Evolutionary conservation across 1,140 invertebrate species (phyloP).

Genomic region (Halesus radiatus): DNA sequence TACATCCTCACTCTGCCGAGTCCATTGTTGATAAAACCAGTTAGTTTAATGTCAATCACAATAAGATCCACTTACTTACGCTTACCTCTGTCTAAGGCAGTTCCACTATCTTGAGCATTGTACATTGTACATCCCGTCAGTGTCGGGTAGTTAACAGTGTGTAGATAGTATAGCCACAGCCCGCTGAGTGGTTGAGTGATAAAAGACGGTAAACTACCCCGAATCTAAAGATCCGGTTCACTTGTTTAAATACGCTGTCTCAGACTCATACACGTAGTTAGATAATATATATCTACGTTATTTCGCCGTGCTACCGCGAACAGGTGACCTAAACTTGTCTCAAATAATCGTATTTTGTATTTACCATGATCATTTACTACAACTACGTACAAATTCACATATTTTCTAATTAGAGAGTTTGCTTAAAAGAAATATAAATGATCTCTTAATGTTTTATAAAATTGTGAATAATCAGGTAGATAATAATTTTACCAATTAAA

Average conservation of each 20-base stretch:
- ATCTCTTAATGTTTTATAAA: too few species aligned
- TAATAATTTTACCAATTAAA: too few species aligned
- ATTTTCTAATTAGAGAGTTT: too few species aligned
- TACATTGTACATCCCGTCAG: conserved; percentile 5
- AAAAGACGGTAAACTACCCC: conserved; percentile 30
- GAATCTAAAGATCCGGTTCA: conserved; percentile 35
- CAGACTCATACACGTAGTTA: not conserved
- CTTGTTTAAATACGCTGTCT: conserved; percentile 41
- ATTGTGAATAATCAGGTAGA: too few species aligned
- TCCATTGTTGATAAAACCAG: conserved; percentile 17
- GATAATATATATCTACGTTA: too few species aligned
- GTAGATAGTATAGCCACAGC: too few species aligned
- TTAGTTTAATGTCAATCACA: conserved; percentile 16
- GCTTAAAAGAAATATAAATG: too few species aligned
- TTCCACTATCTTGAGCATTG: not conserved
- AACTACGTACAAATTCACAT: too few species aligned
- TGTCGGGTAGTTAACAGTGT: not conserved
- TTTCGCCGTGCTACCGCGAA: not conserved
- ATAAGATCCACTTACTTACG: conserved; percentile 15
- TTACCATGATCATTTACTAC: too few species aligned
- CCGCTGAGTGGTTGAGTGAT: conserved; percentile 21
- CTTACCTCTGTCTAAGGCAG: conserved; percentile 8
- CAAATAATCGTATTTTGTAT: too few species aligned
- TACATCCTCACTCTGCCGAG: not conserved
- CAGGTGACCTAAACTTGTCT: not conserved